phyloP scores from a whole-genome alignment of 2,113 vertebrate species.

The Thymallus thymallus region DNA sequence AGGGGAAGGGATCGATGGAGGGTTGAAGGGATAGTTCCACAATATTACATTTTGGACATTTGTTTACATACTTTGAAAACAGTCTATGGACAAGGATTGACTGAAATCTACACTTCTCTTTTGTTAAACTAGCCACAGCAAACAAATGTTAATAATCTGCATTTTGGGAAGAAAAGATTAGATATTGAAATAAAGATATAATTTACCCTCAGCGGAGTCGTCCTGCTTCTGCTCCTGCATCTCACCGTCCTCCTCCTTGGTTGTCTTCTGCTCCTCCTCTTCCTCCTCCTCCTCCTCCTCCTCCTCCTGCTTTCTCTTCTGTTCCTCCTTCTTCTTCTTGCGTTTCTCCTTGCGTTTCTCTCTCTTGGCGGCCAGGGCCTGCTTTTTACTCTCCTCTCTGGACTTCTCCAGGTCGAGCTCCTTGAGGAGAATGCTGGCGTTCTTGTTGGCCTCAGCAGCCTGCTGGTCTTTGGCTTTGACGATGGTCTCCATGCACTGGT shows the following conservation, averaged over 20 bases:
- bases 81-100: too few relatives aligned
- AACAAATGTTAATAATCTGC: too few relatives aligned
- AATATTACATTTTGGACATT: background rate
- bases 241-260: constrained; percentile 82
- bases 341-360: constrained; percentile 98
- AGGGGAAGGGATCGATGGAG: background rate
- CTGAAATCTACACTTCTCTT: too few relatives aligned
- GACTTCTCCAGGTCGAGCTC: constrained; percentile 98
- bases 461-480: constrained; percentile 99
- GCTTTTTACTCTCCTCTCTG: constrained; percentile 97
- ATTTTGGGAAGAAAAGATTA: background rate
- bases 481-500: constrained; percentile 99
- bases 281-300: constrained; percentile 94
- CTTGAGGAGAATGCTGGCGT: constrained; percentile 95
- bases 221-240: constrained; percentile 86
- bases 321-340: constrained; percentile 98
- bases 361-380: constrained; percentile 94
- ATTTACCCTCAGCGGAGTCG: constrained; percentile 86
- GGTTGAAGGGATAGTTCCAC: background rate
- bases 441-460: constrained; percentile 98
- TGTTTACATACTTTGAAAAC: background rate
- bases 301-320: constrained; percentile 94
- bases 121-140: too few relatives aligned
- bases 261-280: constrained; percentile 87
- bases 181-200: background rate